These are phyloP conservation scores for Diplolepis rosae DNA, from an alignment of 2,888 invertebrate species.

Conservation along the genomic window DNA sequence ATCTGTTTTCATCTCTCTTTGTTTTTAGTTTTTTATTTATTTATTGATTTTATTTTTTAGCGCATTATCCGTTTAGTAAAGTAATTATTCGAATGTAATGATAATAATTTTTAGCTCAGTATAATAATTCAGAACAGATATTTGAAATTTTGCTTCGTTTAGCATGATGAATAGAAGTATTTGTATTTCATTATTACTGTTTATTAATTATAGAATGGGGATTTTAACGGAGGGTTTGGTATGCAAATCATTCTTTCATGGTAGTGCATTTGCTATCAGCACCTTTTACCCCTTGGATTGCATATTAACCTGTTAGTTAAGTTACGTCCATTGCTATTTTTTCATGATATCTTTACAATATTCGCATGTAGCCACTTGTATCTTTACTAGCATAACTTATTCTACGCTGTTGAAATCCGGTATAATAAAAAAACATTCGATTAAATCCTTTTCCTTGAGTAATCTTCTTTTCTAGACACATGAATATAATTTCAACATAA, in stretches of 20 bases:
- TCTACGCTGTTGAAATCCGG: not conserved
- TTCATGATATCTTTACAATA: constrained; percentile 22
- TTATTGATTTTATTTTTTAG: not conserved
- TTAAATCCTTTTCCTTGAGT: not conserved
- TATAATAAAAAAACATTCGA: not conserved
- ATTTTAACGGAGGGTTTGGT: constrained; percentile 27
- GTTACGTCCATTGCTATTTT: constrained; percentile 34
- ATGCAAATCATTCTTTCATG: constrained; percentile 38
- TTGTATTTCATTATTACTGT: constrained; percentile 8
- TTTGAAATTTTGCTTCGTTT: constrained; percentile 5
- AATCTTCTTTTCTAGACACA: no score
- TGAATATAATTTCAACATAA: no score
- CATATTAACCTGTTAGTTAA: constrained; percentile 43
- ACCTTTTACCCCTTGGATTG: constrained; percentile 37
- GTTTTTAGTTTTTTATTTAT: not conserved
- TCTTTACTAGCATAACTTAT: not conserved
- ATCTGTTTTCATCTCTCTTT: no score
- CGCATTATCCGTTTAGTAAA: no score
- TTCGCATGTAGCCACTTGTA: not conserved
- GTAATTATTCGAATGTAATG: not conserved
- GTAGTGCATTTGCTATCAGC: constrained; percentile 33
- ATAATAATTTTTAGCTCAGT: not conserved
- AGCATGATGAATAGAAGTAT: not conserved
- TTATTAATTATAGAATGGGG: constrained; percentile 20
- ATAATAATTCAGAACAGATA: not conserved